Conservation (phyloP, 2,113 vertebrate species). For the Brienomyrus longianalis region DNA sequence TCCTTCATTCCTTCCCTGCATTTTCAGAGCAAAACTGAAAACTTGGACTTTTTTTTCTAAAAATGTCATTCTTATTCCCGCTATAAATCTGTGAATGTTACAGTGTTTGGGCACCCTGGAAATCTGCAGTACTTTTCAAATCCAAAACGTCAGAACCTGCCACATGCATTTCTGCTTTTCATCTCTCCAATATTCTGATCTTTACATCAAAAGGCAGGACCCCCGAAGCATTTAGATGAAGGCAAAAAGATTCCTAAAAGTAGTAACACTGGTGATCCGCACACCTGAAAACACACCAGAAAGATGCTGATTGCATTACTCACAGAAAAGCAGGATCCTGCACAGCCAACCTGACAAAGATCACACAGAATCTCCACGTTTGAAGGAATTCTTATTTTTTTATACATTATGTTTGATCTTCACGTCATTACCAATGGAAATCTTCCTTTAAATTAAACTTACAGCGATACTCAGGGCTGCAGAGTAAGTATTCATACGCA, state of each 20-base stretch:
- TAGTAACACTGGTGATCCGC: background rate
- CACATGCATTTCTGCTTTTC: background rate
- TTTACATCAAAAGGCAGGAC: background rate
- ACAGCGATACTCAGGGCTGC: background rate
- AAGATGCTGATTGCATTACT: background rate
- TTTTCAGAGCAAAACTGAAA: background rate
- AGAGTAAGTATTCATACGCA: background rate
- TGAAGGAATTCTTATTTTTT: background rate
- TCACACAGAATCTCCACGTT: background rate
- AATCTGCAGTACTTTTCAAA: background rate
- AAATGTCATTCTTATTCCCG: background rate
- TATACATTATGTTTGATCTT: background rate
- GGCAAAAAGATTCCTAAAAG: background rate
- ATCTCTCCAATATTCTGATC: background rate
- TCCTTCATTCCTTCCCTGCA: background rate
- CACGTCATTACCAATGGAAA: background rate
- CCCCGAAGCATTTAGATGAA: background rate
- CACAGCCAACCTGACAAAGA: background rate
- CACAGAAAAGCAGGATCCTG: background rate
- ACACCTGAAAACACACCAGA: background rate
- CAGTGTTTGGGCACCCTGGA: background rate
- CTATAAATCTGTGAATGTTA: background rate
- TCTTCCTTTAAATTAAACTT: background rate
- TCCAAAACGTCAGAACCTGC: conserved; percentile 10
- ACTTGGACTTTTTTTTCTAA: background rate